phyloP scores from a whole-genome alignment of 2,797 vertebrate species.

The Melanotaenia pygmaea region DNA sequence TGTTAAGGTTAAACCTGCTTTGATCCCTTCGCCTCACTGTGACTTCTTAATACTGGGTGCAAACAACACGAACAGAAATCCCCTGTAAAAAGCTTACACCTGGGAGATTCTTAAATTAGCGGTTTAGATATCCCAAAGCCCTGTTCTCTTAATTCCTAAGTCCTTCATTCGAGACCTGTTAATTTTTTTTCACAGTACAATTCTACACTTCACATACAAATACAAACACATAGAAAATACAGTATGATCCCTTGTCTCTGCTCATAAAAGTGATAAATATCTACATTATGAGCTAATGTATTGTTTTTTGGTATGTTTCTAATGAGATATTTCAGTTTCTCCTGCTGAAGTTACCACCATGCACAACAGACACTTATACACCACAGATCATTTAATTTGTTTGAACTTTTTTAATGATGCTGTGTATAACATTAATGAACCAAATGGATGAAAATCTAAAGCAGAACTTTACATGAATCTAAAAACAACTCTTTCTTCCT shows the following conservation, averaged over 20 bases:
- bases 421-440: no score
- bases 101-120: constrained; percentile 87
- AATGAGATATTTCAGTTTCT: no score
- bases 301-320: no score
- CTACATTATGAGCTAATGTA: no score
- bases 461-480: no score
- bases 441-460: no score
- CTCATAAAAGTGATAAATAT: background rate
- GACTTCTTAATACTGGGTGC: constrained; percentile 87
- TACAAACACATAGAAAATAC: background rate
- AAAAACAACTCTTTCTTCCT: no score
- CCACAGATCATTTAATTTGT: no score
- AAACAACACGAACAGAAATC: constrained; percentile 85
- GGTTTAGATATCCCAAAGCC: constrained; percentile 81
- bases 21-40: constrained; percentile 88
- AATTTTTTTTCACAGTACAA: constrained; percentile 41
- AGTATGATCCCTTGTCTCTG: no score
- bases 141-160: constrained; percentile 66
- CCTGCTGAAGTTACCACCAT: no score
- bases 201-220: background rate
- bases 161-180: constrained; percentile 48
- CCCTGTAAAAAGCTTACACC: constrained; percentile 88
- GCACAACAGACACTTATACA: no score
- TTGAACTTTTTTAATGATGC: no score
- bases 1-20: constrained; percentile 85